Evolutionary conservation across 1,140 invertebrate species (phyloP).

Genomic region (Adelges cooleyi): DNA sequence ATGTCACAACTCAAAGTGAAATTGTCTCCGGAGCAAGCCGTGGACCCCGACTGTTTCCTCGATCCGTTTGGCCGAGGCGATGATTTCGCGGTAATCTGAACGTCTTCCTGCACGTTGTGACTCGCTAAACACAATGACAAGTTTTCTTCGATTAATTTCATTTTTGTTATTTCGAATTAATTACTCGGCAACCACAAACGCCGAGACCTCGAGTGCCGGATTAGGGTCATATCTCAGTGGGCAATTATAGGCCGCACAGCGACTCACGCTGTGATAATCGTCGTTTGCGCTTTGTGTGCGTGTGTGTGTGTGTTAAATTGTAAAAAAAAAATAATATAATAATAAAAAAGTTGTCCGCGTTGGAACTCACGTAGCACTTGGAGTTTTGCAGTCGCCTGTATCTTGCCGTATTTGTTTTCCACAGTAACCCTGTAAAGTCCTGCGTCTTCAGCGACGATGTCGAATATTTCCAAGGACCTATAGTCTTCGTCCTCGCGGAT

Average conservation of each 20-base stretch:
- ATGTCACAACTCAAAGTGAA: constrained; percentile 47
- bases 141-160: no score
- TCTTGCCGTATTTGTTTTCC: constrained; percentile 69
- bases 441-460: constrained; percentile 64
- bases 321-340: background rate
- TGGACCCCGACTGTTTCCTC: constrained; percentile 39
- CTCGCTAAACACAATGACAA: no score
- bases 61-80: constrained; percentile 40
- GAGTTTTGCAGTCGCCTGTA: constrained; percentile 64
- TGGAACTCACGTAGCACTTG: constrained; percentile 64
- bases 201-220: no score
- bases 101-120: background rate
- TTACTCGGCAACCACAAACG: background rate
- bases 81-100: constrained; percentile 30
- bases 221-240: background rate
- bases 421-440: constrained; percentile 67
- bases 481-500: constrained; percentile 64
- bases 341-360: no score
- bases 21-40: constrained; percentile 43
- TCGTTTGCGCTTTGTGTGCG: background rate
- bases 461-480: constrained; percentile 60
- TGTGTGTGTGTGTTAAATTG: background rate
- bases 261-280: background rate
- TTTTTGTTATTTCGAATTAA: no score
- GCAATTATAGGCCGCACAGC: background rate